phyloP scores from a whole-genome alignment of 2,888 invertebrate species.

The Pandemis heparana region DNA sequence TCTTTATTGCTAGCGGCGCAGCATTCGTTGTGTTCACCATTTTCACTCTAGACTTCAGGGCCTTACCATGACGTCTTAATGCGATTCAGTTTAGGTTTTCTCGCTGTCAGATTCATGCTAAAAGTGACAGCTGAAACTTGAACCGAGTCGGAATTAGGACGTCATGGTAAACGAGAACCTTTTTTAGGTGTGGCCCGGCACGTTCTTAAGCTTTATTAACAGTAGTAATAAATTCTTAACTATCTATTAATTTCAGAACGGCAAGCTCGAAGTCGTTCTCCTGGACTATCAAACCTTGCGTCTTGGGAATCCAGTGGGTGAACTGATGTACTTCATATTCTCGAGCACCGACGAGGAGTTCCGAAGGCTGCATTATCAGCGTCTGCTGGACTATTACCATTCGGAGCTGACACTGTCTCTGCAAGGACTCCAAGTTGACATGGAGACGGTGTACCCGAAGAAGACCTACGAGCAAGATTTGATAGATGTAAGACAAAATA shows the following conservation, averaged over 20 bases:
- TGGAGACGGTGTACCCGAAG: constrained; percentile 27
- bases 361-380: constrained; percentile 37
- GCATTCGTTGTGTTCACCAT: no score
- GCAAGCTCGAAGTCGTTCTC: constrained; percentile 30
- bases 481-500: constrained; percentile 9
- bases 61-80: no score
- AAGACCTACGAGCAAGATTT: constrained; percentile 21
- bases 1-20: no score
- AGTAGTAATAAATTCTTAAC: no score
- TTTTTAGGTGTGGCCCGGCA: no score
- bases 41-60: no score
- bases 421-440: constrained; percentile 16
- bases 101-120: no score
- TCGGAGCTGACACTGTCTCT: constrained; percentile 22
- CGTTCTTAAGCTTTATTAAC: no score
- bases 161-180: no score
- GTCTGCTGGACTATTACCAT: constrained; percentile 39
- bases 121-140: no score
- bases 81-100: no score
- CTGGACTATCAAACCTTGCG: constrained; percentile 43
- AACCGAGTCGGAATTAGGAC: no score
- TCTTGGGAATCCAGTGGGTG: constrained; percentile 30
- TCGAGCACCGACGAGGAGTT: constrained; percentile 44
- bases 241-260: constrained; percentile 35
- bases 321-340: constrained; percentile 43